Evolutionary conservation across 1,140 invertebrate genomes (phyloP).

Genomic region (Berghia stephanieae): DNA sequence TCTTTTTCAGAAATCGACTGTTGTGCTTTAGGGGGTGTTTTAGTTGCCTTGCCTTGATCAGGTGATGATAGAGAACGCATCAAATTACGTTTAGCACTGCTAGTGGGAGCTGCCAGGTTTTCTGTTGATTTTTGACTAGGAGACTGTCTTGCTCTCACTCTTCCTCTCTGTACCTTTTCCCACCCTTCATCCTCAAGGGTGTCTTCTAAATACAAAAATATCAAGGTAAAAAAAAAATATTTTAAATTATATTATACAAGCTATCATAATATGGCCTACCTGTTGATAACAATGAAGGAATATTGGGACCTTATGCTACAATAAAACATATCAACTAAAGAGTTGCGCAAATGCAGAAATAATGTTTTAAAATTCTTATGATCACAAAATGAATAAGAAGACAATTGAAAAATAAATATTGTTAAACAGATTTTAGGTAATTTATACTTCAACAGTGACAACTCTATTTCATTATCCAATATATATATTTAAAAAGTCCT

Average conservation of each 20-base stretch:
- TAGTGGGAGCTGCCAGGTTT: conserved; percentile 39
- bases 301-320: not conserved
- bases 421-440: not conserved
- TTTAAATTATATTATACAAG: too few relatives aligned
- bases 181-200: conserved; percentile 71
- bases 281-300: not conserved
- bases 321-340: not conserved
- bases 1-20: too few relatives aligned
- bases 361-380: not conserved
- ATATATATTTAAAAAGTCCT: too few relatives aligned
- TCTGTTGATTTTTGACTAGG: conserved; percentile 60
- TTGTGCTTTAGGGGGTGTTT: too few relatives aligned
- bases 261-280: too few relatives aligned
- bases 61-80: conserved; percentile 39
- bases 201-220: conserved; percentile 28
- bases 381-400: not conserved
- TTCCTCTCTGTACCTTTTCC: conserved; percentile 74
- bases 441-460: too few relatives aligned
- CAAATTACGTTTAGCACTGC: conserved; percentile 30
- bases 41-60: conserved; percentile 23
- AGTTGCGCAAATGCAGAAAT: not conserved
- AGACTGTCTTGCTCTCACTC: conserved; percentile 56
- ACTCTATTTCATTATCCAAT: too few relatives aligned
- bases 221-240: not conserved
- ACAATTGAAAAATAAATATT: not conserved